A percentile compares a stretch with the other conserved stretches of the same genome.
Evolutionary conservation across 2,888 invertebrate species (phyloP).

Genomic region (Lysandra coridon): DNA sequence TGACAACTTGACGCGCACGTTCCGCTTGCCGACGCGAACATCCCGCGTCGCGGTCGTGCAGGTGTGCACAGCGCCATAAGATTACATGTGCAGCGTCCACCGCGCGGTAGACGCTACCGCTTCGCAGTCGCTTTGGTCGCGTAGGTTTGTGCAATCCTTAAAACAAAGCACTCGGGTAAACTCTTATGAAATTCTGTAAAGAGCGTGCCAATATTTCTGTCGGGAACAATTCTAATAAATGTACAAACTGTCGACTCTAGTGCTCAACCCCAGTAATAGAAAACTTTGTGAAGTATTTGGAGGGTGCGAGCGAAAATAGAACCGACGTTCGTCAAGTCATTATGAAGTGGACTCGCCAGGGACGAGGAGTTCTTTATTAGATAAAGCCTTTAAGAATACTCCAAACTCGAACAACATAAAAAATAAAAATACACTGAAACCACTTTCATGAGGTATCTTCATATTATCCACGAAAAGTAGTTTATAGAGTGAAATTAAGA

Average conservation of each 20-base stretch:
- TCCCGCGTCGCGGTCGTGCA: too few species aligned
- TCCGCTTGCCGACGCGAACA: too few species aligned
- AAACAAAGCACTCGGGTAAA: constrained; percentile 12
- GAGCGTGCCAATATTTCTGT: constrained; percentile 23
- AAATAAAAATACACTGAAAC: constrained; percentile 6
- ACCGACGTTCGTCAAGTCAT: background rate
- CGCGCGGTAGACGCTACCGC: too few species aligned
- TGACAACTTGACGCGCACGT: too few species aligned
- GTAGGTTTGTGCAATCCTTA: too few species aligned
- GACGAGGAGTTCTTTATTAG: background rate
- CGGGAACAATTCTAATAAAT: constrained; percentile 27
- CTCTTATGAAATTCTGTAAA: constrained; percentile 12
- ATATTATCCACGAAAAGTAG: too few species aligned
- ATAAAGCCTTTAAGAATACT: background rate
- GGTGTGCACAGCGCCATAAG: too few species aligned
- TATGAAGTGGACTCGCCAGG: background rate
- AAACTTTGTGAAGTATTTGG: constrained; percentile 1
- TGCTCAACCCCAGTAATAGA: background rate
- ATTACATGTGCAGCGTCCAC: too few species aligned
- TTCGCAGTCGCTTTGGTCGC: too few species aligned
- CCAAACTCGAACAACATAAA: background rate
- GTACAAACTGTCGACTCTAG: constrained; percentile 4
- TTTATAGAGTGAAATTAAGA: too few species aligned
- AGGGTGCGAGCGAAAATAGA: constrained; percentile 15
- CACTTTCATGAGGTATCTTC: background rate